Percentiles rank a stretch among this genome's conserved stretches.
Evolutionary conservation across 2,888 invertebrate species (phyloP).

Genomic region (Lucinisca nassula): DNA sequence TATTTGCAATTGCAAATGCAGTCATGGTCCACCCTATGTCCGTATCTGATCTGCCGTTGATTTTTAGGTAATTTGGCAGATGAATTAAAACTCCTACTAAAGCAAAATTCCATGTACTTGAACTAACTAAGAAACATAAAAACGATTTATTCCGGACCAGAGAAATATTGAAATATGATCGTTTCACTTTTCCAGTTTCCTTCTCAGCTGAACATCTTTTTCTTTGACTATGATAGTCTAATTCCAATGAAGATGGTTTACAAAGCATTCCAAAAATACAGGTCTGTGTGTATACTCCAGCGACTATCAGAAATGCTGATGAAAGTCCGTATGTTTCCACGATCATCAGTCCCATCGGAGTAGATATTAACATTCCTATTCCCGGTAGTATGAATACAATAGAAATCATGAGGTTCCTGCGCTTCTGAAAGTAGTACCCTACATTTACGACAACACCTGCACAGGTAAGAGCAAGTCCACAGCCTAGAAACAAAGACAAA

Average conservation of each 20-base stretch:
- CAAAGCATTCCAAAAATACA: constrained; percentile 63
- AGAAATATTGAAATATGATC: constrained; percentile 44
- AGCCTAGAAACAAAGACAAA: constrained; percentile 62
- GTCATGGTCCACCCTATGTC: constrained; percentile 52
- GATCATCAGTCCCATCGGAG: constrained; percentile 56
- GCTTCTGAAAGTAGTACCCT: constrained; percentile 68
- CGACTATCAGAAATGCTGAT: constrained; percentile 55
- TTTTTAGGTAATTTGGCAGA: constrained; percentile 56
- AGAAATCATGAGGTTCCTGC: constrained; percentile 46
- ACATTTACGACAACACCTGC: constrained; percentile 58
- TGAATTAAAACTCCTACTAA: constrained; percentile 48
- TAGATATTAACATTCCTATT: constrained; percentile 64
- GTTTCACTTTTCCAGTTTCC: background rate
- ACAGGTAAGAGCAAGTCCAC: constrained; percentile 59
- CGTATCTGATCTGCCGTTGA: constrained; percentile 26
- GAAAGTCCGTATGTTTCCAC: constrained; percentile 52
- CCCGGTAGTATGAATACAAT: constrained; percentile 53
- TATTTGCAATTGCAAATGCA: constrained; percentile 55
- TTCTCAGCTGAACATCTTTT: background rate
- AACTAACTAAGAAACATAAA: constrained; percentile 52
- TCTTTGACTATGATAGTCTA: background rate
- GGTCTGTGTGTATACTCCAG: constrained; percentile 59
- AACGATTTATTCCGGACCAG: constrained; percentile 49
- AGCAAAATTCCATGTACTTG: constrained; percentile 59
- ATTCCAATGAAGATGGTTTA: constrained; percentile 57